Evolutionary conservation across 2,113 vertebrate genomes (phyloP).

Genomic region (Spheniscus mendiculus): DNA sequence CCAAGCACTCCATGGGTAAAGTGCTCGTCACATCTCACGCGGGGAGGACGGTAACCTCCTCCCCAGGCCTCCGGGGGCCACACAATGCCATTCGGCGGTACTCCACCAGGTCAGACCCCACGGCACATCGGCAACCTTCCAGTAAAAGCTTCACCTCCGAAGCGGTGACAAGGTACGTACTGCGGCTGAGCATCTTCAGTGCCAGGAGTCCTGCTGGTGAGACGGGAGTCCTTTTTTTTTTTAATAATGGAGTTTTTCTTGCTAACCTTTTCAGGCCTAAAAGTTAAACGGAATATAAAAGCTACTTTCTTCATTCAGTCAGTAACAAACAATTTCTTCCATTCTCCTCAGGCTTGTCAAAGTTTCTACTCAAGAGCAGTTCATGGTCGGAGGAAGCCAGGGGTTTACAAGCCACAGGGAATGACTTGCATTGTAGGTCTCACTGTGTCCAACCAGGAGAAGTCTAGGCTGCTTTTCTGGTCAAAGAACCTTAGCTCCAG

Average conservation of each 20-base stretch:
- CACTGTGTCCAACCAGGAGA: slow-evolving; percentile 66
- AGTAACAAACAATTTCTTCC: neutral
- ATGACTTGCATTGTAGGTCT: slow-evolving; percentile 64
- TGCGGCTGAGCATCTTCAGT: neutral
- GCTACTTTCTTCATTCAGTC: slow-evolving; percentile 1
- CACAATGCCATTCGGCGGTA: too few species aligned
- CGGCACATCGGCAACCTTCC: neutral
- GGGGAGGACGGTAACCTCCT: neutral
- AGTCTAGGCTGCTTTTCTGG: slow-evolving; percentile 56
- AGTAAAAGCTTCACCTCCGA: neutral
- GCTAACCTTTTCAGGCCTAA: neutral
- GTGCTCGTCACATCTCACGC: neutral
- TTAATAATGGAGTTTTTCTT: neutral
- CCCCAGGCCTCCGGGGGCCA: neutral
- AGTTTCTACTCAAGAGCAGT: neutral
- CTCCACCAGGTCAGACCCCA: neutral
- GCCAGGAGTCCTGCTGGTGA: neutral
- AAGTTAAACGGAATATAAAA: slow-evolving; percentile 5
- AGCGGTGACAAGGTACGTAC: neutral
- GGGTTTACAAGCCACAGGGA: slow-evolving; percentile 64
- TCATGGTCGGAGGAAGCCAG: neutral
- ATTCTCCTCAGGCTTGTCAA: neutral
- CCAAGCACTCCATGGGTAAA: neutral
- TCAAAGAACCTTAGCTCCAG: slow-evolving; percentile 59
- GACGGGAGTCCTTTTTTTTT: neutral